Percentiles rank a stretch among this genome's conserved stretches.
Evolutionary conservation across 2,113 vertebrate species (phyloP).

Genomic region (Salvelinus fontinalis): DNA sequence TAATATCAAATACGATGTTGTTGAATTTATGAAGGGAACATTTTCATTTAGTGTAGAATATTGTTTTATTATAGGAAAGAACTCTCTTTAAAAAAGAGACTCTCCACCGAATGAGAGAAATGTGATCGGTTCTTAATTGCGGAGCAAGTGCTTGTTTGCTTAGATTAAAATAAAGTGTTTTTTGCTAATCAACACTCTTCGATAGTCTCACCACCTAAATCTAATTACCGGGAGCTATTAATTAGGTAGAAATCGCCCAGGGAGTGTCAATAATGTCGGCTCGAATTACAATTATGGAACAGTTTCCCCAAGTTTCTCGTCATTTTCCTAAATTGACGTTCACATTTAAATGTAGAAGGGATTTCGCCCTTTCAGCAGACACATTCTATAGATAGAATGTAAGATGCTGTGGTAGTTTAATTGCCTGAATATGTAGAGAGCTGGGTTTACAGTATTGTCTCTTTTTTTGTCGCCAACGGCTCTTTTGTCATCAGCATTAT

Average conservation of each 20-base stretch:
- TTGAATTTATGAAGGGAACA: too few relatives aligned
- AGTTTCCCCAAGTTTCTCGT: slow-evolving; percentile 64
- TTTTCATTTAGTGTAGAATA: too few relatives aligned
- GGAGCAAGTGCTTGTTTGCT: slow-evolving; percentile 79
- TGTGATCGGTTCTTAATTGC: slow-evolving; percentile 52
- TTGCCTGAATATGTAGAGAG: slow-evolving; percentile 72
- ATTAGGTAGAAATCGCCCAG: slow-evolving; percentile 80
- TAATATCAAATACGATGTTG: too few relatives aligned
- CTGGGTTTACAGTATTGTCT: slow-evolving; percentile 82
- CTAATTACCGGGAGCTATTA: slow-evolving; percentile 88
- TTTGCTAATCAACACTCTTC: slow-evolving; percentile 78
- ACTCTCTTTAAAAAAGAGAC: neutral
- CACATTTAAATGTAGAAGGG: slow-evolving; percentile 74
- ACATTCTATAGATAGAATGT: slow-evolving; percentile 71
- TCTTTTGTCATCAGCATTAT: slow-evolving; percentile 93
- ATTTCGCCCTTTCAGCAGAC: slow-evolving; percentile 65
- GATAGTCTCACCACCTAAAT: slow-evolving; percentile 82
- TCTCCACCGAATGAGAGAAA: slow-evolving; percentile 11
- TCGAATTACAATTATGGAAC: slow-evolving; percentile 33
- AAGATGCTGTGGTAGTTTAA: slow-evolving; percentile 70
- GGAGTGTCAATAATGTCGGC: slow-evolving; percentile 44
- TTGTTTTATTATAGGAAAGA: neutral
- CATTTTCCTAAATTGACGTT: slow-evolving; percentile 56
- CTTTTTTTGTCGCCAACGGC: slow-evolving; percentile 83
- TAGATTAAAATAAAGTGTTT: slow-evolving; percentile 73